These are phyloP conservation scores for Sander vitreus DNA, from an alignment of 2,113 vertebrate genomes.

Conservation along the genomic window DNA sequence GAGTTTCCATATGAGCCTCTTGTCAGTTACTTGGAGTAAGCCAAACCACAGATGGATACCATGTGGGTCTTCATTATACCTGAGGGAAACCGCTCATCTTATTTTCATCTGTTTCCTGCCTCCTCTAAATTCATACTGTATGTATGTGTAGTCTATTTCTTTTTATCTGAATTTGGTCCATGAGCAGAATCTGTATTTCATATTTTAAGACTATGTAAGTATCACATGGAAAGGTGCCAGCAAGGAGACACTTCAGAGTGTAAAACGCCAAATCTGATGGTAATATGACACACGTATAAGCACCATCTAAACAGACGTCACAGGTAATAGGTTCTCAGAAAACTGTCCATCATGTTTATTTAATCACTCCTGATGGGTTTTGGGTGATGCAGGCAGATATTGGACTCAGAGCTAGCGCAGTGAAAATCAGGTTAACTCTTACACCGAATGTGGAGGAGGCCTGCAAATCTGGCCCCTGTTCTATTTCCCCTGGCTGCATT, in stretches of 20 bases:
- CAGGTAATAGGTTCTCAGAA: conserved; percentile 55
- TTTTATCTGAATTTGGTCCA: not conserved
- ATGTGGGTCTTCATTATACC: conserved; percentile 27
- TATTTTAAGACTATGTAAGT: not conserved
- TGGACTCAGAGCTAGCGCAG: conserved; percentile 69
- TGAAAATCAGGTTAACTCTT: conserved; percentile 77
- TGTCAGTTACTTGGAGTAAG: conserved; percentile 1
- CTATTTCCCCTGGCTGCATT: conserved; percentile 79
- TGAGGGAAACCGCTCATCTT: conserved; percentile 34
- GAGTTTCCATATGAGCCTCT: conserved; percentile 41
- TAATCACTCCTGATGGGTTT: conserved; percentile 76
- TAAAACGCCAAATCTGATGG: conserved; percentile 14
- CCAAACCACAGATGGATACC: conserved; percentile 49
- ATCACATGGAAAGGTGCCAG: not conserved
- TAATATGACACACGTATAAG: conserved; percentile 15
- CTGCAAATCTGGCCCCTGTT: conserved; percentile 73
- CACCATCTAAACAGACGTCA: conserved; percentile 57
- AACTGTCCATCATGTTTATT: conserved; percentile 77
- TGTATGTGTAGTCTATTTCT: not conserved
- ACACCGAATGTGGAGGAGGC: conserved; percentile 73
- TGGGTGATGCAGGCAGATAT: conserved; percentile 72
- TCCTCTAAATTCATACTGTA: conserved; percentile 2
- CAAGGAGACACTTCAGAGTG: not conserved
- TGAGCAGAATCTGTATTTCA: conserved; percentile 4
- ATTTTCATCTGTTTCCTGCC: conserved; percentile 35